A percentile compares a stretch with the other conserved stretches of the same genome.
phyloP scores from a whole-genome alignment of 2,113 vertebrate species.

The Lagopus leucura region DNA sequence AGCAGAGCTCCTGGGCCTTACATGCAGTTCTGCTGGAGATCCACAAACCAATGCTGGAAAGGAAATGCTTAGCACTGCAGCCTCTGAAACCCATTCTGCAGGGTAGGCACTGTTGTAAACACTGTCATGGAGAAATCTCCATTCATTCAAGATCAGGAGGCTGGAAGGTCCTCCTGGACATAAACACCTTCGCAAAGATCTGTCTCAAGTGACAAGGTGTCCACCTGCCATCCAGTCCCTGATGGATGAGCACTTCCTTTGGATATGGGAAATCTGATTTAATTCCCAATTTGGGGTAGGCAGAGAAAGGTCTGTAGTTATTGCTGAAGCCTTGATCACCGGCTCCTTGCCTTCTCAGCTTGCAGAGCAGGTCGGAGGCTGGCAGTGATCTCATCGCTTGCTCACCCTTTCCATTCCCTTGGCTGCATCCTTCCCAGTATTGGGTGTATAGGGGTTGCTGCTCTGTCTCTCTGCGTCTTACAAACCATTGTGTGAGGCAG shows the following conservation, averaged over 20 bases:
- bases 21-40: rapidly evolving
- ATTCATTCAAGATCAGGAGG: background rate
- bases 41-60: rapidly evolving
- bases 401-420: background rate
- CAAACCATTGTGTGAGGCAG: background rate
- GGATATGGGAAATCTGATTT: background rate
- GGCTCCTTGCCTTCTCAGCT: background rate
- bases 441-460: background rate
- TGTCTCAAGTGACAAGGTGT: no score
- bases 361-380: background rate
- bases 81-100: background rate
- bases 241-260: background rate
- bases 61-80: background rate
- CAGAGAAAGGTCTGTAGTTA: background rate
- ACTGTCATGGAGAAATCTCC: background rate
- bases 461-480: background rate
- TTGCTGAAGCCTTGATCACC: background rate
- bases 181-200: background rate
- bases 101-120: background rate
- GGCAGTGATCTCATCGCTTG: background rate
- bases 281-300: background rate
- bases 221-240: background rate
- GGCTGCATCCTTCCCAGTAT: background rate
- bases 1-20: background rate
- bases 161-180: background rate